Percentiles rank a stretch among this genome's conserved stretches.
Evolutionary conservation across 2,888 invertebrate genomes (phyloP).

Genomic region (Bhutanitis thaidina): DNA sequence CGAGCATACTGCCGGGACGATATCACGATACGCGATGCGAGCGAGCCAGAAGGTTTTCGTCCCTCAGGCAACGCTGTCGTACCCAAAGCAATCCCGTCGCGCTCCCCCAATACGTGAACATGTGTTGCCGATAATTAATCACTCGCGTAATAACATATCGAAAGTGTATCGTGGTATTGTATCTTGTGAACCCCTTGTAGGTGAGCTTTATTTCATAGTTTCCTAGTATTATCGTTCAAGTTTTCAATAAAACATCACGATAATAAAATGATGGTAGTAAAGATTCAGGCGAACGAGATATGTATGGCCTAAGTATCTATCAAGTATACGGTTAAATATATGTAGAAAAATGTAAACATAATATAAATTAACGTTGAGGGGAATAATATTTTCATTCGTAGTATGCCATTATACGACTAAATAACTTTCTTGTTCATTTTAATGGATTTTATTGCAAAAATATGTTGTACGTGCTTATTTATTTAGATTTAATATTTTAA

Average conservation of each 20-base stretch:
- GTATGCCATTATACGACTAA: no score
- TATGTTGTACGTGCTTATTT: no score
- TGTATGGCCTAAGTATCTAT: slow-evolving; percentile 31
- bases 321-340: slow-evolving; percentile 28
- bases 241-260: slow-evolving; percentile 38
- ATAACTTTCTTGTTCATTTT: no score
- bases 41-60: slow-evolving; percentile 45
- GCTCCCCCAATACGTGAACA: slow-evolving; percentile 27
- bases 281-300: slow-evolving; percentile 39
- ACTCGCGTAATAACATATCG: slow-evolving; percentile 18
- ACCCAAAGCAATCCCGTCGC: slow-evolving; percentile 32
- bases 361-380: no score
- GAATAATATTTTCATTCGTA: no score
- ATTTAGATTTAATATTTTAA: no score
- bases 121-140: slow-evolving; percentile 24
- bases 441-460: no score
- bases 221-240: not conserved
- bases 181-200: slow-evolving; percentile 25
- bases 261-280: slow-evolving; percentile 45
- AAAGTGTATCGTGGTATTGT: slow-evolving; percentile 5
- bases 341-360: slow-evolving; percentile 25
- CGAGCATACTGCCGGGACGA: slow-evolving; percentile 3
- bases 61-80: slow-evolving; percentile 42
- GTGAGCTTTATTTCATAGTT: slow-evolving; percentile 10
- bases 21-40: not conserved